Percentiles rank a stretch among this genome's conserved stretches.
Conservation (phyloP, 2,113 vertebrate species). For the Serranochromis macrocephalus region DNA sequence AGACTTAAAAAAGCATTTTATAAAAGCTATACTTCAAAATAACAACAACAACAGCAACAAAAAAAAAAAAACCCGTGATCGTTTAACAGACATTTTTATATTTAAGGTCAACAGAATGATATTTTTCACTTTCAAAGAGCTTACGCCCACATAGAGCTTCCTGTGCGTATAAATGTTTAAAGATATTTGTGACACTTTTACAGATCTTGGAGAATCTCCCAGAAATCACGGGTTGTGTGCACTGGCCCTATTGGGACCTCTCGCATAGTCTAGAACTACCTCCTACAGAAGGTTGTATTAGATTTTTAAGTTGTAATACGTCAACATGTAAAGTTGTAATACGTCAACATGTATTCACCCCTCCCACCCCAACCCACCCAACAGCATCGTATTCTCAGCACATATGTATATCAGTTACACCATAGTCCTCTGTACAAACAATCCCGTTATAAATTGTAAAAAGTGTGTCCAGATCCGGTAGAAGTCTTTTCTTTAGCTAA, state of each 20-base stretch:
- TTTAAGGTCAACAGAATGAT: not conserved
- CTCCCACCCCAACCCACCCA: not conserved
- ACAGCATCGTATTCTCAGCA: not conserved
- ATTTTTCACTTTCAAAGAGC: not conserved
- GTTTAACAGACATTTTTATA: not conserved
- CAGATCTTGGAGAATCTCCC: not conserved
- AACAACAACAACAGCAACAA: not conserved
- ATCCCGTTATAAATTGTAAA: not conserved
- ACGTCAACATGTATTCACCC: not conserved
- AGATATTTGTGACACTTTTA: not conserved
- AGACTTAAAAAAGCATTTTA: not conserved
- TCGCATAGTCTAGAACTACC: not conserved
- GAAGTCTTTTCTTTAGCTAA: not conserved
- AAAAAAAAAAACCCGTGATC: accelerated
- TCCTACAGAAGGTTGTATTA: not conserved
- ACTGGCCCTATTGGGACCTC: not conserved
- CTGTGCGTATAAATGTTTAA: not conserved
- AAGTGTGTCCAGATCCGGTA: not conserved
- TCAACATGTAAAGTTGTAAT: not conserved
- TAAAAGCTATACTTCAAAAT: not conserved
- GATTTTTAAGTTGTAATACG: not conserved
- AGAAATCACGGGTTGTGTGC: not conserved
- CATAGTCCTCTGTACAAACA: not conserved
- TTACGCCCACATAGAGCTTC: not conserved
- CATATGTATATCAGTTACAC: not conserved